phyloP scores from a whole-genome alignment of 1,140 invertebrate genomes.

The Chrysopa pallens region DNA sequence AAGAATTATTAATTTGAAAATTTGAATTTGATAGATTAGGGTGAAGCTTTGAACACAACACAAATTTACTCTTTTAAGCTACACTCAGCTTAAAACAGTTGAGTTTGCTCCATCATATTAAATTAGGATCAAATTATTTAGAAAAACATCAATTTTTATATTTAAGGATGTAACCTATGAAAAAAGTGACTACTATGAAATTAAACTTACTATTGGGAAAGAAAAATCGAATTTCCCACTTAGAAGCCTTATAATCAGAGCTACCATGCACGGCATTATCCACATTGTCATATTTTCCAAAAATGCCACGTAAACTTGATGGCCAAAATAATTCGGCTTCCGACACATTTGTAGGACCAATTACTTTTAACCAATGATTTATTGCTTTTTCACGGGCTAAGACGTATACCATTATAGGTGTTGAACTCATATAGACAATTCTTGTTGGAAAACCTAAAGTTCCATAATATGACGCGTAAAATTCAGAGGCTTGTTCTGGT shows the following conservation, averaged over 20 bases:
- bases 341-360: conserved; percentile 39
- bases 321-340: conserved; percentile 52
- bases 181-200: neutral
- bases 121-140: too few relatives aligned
- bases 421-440: conserved; percentile 57
- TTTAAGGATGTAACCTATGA: too few relatives aligned
- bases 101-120: too few relatives aligned
- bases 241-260: conserved; percentile 44
- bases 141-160: too few relatives aligned
- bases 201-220: conserved; percentile 58
- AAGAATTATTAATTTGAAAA: too few relatives aligned
- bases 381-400: conserved; percentile 46
- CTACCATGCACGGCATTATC: conserved; percentile 72
- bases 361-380: conserved; percentile 45
- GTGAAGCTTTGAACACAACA: too few relatives aligned
- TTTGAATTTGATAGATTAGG: too few relatives aligned
- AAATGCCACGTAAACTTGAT: conserved; percentile 49
- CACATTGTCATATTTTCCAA: conserved; percentile 32
- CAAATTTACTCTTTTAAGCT: too few relatives aligned
- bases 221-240: conserved; percentile 76
- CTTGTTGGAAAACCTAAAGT: conserved; percentile 50
- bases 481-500: conserved; percentile 63
- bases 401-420: conserved; percentile 48
- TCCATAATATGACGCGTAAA: conserved; percentile 56
- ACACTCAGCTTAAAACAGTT: neutral